Evolutionary conservation across 2,888 invertebrate species (phyloP).

Genomic region (Busseola fusca): DNA sequence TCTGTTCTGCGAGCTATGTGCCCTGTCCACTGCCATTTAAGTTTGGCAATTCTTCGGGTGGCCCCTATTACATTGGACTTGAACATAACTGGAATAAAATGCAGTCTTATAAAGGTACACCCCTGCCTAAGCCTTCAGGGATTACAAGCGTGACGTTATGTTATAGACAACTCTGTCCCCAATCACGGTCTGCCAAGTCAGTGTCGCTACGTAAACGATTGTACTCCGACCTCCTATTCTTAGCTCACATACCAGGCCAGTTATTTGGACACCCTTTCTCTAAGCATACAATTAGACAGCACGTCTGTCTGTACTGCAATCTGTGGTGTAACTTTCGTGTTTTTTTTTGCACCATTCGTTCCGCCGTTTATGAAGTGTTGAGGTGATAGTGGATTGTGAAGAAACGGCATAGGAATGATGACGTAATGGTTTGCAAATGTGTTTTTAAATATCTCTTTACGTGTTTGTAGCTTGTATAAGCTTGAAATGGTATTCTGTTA

Average conservation of each 20-base stretch:
- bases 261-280: conserved; percentile 56
- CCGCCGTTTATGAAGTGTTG: conserved; percentile 43
- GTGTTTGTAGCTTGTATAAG: neutral
- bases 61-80: neutral
- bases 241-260: conserved; percentile 53
- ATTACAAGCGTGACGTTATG: neutral
- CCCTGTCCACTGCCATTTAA: no score
- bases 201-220: conserved; percentile 36
- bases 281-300: conserved; percentile 30
- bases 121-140: neutral
- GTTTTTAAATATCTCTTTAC: conserved; percentile 28
- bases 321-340: conserved; percentile 34
- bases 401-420: neutral
- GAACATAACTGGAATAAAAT: neutral
- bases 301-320: conserved; percentile 16
- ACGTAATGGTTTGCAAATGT: conserved; percentile 32
- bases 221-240: conserved; percentile 55
- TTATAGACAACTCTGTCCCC: conserved; percentile 15
- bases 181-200: conserved; percentile 30
- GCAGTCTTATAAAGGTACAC: neutral
- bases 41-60: no score
- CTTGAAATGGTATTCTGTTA: neutral
- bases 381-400: conserved; percentile 41
- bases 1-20: no score
- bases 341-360: conserved; percentile 45